phyloP scores from a whole-genome alignment of 2,113 vertebrate genomes.

The Dasypus novemcinctus region DNA sequence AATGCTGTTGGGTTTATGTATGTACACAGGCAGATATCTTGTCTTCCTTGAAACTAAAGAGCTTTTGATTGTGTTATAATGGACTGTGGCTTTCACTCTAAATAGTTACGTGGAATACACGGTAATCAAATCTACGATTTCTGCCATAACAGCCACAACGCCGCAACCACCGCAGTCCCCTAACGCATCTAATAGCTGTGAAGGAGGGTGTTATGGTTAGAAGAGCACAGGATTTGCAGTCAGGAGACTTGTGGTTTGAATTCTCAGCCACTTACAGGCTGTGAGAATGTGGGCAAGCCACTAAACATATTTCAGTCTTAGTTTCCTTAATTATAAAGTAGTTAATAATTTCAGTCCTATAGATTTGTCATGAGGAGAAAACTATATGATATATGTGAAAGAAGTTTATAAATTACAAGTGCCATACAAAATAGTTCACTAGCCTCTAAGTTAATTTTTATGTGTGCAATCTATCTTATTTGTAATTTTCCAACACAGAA shows the following conservation, averaged over 20 bases:
- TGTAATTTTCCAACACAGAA: background rate
- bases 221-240: background rate
- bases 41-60: background rate
- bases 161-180: background rate
- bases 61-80: background rate
- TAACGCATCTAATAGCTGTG: background rate
- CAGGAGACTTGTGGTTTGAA: background rate
- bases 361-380: background rate
- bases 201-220: background rate
- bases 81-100: background rate
- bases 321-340: slow-evolving; percentile 19
- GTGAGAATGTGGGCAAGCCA: background rate
- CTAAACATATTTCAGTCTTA: background rate
- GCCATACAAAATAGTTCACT: background rate
- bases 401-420: background rate
- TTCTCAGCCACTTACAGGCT: background rate
- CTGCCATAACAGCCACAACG: background rate
- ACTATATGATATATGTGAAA: background rate
- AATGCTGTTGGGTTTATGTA: background rate
- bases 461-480: background rate
- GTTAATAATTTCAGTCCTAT: background rate
- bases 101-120: background rate
- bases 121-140: background rate
- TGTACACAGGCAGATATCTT: background rate
- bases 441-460: background rate